Evolutionary conservation across 1,140 invertebrate species (phyloP).

Genomic region (Bombus waltoni): DNA sequence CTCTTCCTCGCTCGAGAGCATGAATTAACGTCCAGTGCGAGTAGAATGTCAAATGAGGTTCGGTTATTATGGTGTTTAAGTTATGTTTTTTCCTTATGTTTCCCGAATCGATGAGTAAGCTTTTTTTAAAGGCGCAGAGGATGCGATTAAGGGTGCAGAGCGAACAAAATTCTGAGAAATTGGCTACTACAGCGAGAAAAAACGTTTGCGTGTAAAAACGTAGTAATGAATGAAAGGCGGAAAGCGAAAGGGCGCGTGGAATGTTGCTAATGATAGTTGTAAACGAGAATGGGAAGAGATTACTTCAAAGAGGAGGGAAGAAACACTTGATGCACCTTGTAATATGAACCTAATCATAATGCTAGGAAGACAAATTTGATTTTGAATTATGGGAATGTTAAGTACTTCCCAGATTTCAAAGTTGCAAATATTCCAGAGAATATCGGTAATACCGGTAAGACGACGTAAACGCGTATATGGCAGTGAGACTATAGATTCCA

Average conservation of each 20-base stretch:
- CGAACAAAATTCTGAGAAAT: not conserved
- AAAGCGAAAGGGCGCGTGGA: not conserved
- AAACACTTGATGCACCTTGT: not conserved
- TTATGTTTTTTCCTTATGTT: not conserved
- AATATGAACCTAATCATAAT: not conserved
- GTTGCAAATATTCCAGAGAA: not conserved
- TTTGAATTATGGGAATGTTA: not conserved
- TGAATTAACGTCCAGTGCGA: not conserved
- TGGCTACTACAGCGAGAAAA: not conserved
- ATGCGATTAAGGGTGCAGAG: not conserved
- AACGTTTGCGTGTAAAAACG: not conserved
- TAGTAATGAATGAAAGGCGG: not conserved
- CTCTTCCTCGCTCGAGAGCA: not conserved
- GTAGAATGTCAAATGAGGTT: not conserved
- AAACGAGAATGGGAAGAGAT: not conserved
- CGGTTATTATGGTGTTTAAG: not conserved
- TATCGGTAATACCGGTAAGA: too few relatives aligned
- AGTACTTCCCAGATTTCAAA: not conserved
- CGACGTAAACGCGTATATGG: not conserved
- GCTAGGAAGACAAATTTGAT: too few relatives aligned
- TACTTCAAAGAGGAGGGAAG: not conserved
- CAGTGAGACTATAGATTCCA: too few relatives aligned
- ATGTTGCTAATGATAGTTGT: constrained; percentile 6
- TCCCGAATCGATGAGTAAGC: not conserved
- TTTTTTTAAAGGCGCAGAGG: not conserved